A percentile compares a stretch with the other conserved stretches of the same genome.
Evolutionary conservation across 1,140 invertebrate species (phyloP).

Genomic region (Anoplophora glabripennis): DNA sequence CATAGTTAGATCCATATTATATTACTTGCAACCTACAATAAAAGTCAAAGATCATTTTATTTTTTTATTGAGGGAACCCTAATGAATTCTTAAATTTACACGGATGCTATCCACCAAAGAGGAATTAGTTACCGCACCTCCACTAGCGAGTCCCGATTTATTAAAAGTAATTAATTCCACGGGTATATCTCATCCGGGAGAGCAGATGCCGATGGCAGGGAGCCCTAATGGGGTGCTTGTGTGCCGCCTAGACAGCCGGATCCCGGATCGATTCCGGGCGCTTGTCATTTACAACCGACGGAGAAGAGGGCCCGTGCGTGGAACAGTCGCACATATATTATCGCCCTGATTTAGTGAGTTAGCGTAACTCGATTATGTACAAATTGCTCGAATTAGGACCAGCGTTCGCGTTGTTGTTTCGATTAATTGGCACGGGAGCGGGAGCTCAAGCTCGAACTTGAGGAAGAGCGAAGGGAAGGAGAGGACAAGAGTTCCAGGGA

Average conservation of each 20-base stretch:
- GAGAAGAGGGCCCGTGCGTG: constrained; percentile 24
- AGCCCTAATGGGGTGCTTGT: constrained; percentile 36
- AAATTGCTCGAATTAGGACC: constrained; percentile 31
- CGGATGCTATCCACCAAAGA: too few relatives aligned
- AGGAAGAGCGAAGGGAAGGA: too few relatives aligned
- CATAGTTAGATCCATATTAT: too few relatives aligned
- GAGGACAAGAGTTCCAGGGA: too few relatives aligned
- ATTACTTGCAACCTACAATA: too few relatives aligned
- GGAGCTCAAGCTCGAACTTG: too few relatives aligned
- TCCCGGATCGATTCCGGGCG: constrained; percentile 37
- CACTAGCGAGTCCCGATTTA: constrained; percentile 6
- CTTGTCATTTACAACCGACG: constrained; percentile 36
- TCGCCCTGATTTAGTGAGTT: constrained; percentile 33
- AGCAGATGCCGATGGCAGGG: constrained; percentile 38
- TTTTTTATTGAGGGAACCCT: too few relatives aligned
- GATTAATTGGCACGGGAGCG: constrained; percentile 15
- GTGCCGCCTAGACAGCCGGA: constrained; percentile 17
- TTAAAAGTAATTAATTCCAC: constrained; percentile 35
- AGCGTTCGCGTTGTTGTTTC: constrained; percentile 22
- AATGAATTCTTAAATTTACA: too few relatives aligned
- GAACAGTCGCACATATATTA: constrained; percentile 36
- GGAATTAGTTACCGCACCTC: too few relatives aligned
- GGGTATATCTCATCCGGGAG: constrained; percentile 28
- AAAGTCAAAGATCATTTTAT: too few relatives aligned
- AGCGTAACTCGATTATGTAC: constrained; percentile 27